Evolutionary conservation across 2,888 invertebrate species (phyloP).

Genomic region (Brachyopa scutellaris): DNA sequence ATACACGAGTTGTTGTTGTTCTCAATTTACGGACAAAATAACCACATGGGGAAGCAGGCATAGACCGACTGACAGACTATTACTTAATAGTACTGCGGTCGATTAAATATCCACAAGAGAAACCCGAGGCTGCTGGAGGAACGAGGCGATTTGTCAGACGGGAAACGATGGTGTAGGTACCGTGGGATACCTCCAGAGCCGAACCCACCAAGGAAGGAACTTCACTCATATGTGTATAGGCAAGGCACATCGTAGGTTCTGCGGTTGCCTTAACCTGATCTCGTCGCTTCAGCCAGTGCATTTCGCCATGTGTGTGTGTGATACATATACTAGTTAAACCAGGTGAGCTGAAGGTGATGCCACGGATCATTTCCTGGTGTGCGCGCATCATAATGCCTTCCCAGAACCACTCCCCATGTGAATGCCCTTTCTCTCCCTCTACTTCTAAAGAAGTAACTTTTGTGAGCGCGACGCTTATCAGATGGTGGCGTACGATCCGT

Average conservation of each 20-base stretch:
- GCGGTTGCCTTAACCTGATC: constrained; percentile 64
- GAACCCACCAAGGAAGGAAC: constrained; percentile 61
- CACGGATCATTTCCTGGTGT: constrained; percentile 66
- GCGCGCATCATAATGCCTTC: constrained; percentile 58
- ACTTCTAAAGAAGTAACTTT: constrained; percentile 61
- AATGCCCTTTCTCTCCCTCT: constrained; percentile 45
- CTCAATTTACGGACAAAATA: constrained; percentile 47
- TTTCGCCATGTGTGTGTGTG: constrained; percentile 23
- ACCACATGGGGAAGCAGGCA: constrained; percentile 37
- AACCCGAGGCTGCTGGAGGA: constrained; percentile 34
- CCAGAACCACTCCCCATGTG: constrained; percentile 61
- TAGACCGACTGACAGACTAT: constrained; percentile 45
- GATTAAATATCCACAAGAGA: constrained; percentile 62
- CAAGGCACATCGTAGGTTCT: constrained; percentile 44
- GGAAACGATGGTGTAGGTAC: constrained; percentile 48
- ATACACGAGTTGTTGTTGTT: constrained; percentile 22
- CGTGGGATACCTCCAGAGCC: constrained; percentile 59
- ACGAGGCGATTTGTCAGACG: constrained; percentile 61
- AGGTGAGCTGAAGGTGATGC: too few species aligned
- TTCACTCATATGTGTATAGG: constrained; percentile 13
- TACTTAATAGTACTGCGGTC: constrained; percentile 66
- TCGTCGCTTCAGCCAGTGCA: constrained; percentile 55
- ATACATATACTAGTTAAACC: too few species aligned
- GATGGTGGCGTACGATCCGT: constrained; percentile 50
- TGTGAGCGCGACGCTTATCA: constrained; percentile 45